Evolutionary conservation across 2,113 vertebrate species (phyloP).

Genomic region (Scortum barcoo): DNA sequence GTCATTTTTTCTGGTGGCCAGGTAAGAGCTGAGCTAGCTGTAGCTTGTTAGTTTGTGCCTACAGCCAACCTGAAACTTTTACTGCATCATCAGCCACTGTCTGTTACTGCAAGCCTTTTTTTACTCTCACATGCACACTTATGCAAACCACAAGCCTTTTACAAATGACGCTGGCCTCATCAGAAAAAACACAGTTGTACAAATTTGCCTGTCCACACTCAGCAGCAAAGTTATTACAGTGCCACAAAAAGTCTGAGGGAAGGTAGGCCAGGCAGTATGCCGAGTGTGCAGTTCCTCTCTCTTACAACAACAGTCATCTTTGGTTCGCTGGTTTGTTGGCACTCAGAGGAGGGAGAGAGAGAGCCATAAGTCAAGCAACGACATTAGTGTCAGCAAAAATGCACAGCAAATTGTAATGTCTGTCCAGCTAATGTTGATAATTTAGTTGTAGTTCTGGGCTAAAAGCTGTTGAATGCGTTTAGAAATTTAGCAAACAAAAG

Average conservation of each 20-base stretch:
- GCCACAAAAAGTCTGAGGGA: neutral
- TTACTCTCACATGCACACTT: conserved; percentile 65
- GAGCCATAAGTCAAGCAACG: neutral
- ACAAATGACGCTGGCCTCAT: neutral
- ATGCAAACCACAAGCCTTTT: conserved; percentile 62
- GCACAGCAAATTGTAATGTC: neutral
- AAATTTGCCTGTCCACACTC: neutral
- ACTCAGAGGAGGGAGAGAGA: neutral
- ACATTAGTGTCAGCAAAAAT: neutral
- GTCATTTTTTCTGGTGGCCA: conserved; percentile 99
- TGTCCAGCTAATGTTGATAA: neutral
- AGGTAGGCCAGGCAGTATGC: accelerated
- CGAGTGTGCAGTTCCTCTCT: neutral
- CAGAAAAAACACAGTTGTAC: neutral
- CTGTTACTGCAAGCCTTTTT: conserved; percentile 90
- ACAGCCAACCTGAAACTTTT: conserved; percentile 91
- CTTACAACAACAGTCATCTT: no score
- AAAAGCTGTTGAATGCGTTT: conserved; percentile 15
- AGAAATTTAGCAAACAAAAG: neutral
- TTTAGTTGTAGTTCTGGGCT: neutral
- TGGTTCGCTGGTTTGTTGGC: neutral
- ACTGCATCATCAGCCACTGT: conserved; percentile 93
- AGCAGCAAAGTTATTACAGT: neutral
- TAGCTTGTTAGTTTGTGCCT: conserved; percentile 79
- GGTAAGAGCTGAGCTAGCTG: conserved; percentile 95